Conservation (phyloP, 2,888 invertebrate genomes). For the Diarsia brunnea region DNA sequence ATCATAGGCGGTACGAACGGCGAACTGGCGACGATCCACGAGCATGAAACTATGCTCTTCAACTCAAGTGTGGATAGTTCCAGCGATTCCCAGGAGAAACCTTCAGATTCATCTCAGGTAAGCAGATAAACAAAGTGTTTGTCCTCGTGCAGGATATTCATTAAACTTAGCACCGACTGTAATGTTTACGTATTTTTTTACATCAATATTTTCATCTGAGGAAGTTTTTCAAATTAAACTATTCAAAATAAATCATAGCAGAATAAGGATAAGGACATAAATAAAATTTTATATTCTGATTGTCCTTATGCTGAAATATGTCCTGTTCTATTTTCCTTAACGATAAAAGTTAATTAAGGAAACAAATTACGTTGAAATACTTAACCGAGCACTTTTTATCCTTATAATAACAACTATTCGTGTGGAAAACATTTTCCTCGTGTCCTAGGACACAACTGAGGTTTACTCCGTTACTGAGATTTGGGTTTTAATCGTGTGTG, state of each 20-base stretch:
- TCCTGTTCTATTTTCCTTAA: constrained; percentile 5
- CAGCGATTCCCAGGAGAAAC: constrained; percentile 90
- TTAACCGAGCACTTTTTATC: background rate
- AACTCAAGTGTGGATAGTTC: constrained; percentile 92
- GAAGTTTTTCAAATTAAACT: background rate
- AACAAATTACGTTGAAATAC: background rate
- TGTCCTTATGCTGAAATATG: constrained; percentile 4
- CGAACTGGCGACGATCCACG: constrained; percentile 98
- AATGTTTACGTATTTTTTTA: background rate
- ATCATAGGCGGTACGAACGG: constrained; percentile 85
- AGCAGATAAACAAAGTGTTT: background rate
- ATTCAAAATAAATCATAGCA: background rate
- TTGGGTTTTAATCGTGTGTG: background rate
- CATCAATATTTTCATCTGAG: background rate
- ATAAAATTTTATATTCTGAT: background rate
- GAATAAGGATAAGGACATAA: background rate
- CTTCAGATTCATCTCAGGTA: constrained; percentile 86
- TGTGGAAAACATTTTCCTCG: background rate
- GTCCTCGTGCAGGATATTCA: background rate
- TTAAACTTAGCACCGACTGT: background rate
- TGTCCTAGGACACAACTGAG: background rate
- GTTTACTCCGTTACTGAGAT: too few species aligned
- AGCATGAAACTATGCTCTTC: constrained; percentile 97
- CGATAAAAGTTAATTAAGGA: background rate
- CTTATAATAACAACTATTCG: background rate